Conservation (phyloP, 2,113 vertebrate genomes). For the Manacus vitellinus region DNA sequence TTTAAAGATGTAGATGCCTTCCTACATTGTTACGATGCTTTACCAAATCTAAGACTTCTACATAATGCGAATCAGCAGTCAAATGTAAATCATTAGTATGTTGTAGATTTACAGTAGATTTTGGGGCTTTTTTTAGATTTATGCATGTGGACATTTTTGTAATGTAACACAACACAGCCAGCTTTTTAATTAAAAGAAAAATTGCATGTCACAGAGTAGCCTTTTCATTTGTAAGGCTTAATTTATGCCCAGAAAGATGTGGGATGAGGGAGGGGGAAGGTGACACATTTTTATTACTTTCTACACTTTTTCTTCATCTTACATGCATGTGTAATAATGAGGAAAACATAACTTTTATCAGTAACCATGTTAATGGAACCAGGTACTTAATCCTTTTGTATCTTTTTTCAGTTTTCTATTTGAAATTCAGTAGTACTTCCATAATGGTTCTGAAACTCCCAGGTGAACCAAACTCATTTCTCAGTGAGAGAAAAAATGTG, state of each 20-base stretch:
- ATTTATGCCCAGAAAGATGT: conserved; percentile 72
- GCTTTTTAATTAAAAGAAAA: conserved; percentile 82
- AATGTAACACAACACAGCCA: conserved; percentile 79
- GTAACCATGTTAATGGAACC: conserved; percentile 78
- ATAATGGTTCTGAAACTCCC: conserved; percentile 59
- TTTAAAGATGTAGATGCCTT: conserved; percentile 83
- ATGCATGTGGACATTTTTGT: conserved; percentile 84
- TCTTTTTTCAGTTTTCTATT: conserved; percentile 76
- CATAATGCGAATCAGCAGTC: conserved; percentile 79
- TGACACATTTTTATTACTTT: conserved; percentile 76
- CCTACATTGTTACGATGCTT: conserved; percentile 85
- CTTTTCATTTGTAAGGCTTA: conserved; percentile 75
- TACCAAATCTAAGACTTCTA: conserved; percentile 85
- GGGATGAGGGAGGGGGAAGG: conserved; percentile 66
- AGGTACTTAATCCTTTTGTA: conserved; percentile 73
- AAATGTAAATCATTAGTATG: conserved; percentile 79
- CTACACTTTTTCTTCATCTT: conserved; percentile 76
- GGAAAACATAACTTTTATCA: conserved; percentile 76
- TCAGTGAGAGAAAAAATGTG: conserved; percentile 32
- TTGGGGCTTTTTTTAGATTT: conserved; percentile 77
- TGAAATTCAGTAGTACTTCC: conserved; percentile 65
- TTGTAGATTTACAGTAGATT: conserved; percentile 83
- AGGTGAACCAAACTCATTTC: conserved; percentile 5
- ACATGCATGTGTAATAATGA: conserved; percentile 79
- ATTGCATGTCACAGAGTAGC: conserved; percentile 90